Evolutionary conservation across 2,888 invertebrate species (phyloP).

Genomic region (Cheilosia grossa): DNA sequence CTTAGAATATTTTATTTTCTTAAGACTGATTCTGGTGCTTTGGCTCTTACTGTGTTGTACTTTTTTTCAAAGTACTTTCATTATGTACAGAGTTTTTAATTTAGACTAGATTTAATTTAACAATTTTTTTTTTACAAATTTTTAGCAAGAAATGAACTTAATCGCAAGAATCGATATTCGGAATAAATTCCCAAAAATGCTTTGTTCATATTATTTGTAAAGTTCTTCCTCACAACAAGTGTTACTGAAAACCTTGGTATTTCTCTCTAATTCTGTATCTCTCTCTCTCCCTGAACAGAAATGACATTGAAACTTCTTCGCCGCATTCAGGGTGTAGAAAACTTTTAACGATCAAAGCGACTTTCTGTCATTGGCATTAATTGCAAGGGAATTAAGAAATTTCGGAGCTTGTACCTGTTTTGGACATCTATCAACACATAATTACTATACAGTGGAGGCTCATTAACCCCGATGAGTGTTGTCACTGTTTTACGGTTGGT

Average conservation of each 20-base stretch:
- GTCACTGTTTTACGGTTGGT: background rate
- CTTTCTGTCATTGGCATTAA: constrained; percentile 42
- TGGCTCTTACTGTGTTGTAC: constrained; percentile 69
- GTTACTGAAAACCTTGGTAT: constrained; percentile 26
- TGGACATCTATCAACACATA: constrained; percentile 31
- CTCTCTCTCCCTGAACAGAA: background rate
- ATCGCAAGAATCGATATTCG: background rate
- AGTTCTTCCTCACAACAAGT: background rate
- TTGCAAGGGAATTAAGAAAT: constrained; percentile 54
- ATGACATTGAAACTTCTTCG: constrained; percentile 4
- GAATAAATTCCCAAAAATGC: background rate
- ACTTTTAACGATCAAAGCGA: constrained; percentile 55
- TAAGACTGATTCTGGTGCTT: constrained; percentile 70
- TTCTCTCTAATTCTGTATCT: background rate
- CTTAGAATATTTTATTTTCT: constrained; percentile 39
- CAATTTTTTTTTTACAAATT: background rate
- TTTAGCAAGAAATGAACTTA: background rate
- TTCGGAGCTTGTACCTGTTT: constrained; percentile 21
- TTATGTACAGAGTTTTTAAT: constrained; percentile 58
- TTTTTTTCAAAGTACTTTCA: constrained; percentile 34
- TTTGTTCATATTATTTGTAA: background rate
- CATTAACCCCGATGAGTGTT: constrained; percentile 17
- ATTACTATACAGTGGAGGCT: constrained; percentile 19
- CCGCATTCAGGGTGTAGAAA: constrained; percentile 14
- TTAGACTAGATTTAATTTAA: background rate